Conservation (phyloP, 2,113 vertebrate genomes). For the Oreochromis tanganicae region DNA sequence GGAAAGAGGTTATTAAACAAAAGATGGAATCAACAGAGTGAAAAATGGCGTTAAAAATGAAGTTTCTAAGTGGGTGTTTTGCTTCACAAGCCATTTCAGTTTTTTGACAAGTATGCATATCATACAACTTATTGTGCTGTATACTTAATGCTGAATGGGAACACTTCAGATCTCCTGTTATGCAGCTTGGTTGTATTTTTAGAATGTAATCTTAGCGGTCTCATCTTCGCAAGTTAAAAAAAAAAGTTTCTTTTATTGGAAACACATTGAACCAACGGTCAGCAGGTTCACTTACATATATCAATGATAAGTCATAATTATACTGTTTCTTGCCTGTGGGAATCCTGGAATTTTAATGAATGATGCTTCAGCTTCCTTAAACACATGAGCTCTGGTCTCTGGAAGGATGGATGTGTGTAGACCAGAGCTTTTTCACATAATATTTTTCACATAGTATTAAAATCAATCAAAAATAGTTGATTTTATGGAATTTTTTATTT, state of each 20-base stretch:
- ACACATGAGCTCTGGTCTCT: background rate
- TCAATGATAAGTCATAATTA: constrained; percentile 53
- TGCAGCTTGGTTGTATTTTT: constrained; percentile 13
- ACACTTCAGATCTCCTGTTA: constrained; percentile 7
- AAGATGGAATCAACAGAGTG: constrained; percentile 62
- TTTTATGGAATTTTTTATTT: background rate
- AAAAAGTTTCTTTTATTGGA: background rate
- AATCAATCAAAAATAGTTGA: background rate
- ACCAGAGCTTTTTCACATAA: background rate
- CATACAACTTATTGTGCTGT: constrained; percentile 11
- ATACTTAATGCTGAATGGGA: constrained; percentile 3
- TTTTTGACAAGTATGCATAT: constrained; percentile 38
- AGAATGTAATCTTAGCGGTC: background rate
- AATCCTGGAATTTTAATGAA: constrained; percentile 58
- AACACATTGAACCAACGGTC: constrained; percentile 25
- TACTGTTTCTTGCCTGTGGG: constrained; percentile 29
- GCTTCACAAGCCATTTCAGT: constrained; percentile 51
- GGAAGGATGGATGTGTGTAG: background rate
- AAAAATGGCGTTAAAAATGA: constrained; percentile 41
- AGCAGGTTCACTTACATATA: constrained; percentile 43
- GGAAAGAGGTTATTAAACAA: constrained; percentile 62
- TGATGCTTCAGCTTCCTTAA: constrained; percentile 7
- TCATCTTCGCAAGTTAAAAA: background rate
- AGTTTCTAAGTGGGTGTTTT: constrained; percentile 59
- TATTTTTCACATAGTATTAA: background rate